Evolutionary conservation across 2,113 vertebrate genomes (phyloP), one percentile per base, ranked within the genome.

Genomic region (Neolamprologus caudopunctatus): DNA sequence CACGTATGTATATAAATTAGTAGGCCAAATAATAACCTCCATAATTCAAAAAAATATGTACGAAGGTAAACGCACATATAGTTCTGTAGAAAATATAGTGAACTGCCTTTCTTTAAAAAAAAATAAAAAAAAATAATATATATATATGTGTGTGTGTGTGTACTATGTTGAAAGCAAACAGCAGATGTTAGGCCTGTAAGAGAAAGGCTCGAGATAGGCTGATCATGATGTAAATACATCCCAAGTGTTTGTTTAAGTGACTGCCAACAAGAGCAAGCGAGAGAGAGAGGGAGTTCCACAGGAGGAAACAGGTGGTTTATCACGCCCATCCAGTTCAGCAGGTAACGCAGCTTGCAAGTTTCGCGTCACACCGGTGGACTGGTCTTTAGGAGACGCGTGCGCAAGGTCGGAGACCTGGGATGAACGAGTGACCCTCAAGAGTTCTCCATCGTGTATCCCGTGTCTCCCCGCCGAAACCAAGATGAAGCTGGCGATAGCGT

Each of bases 241-340:
- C 19, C n/a, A 17, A 7, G 45, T 51, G 54, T 51, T 50, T 86
- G 28, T 81, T 19, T 40, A 57, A 55, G 53, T 19, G 4, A 45
- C 4, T 45, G 54, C 8, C 13, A 37, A 10, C 13, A 24, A 5
- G 81, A 8, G 45, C 5, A 10, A 33, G 14, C 14, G 10, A 12
- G 24, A 17, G 13, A 6, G 58, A 9, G 61, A 8, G 33, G 7
- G 28, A 7, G 24, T 35, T 8, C 8, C 21, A 73, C 14, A 7
- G 24, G 24, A 78, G 80, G 28, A 57, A 78, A 35, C 8, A 54
- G 35, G 79, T 83, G 82, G 1, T 4, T 17, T 1, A 83, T 42
- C 91, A 83, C 92, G 84, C 89, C 90, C 92, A 88, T 17, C 87
- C 12, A 2, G 93, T 80, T 31, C 13, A 55, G 28, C 92, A 90